Conservation (phyloP, 2,888 invertebrate genomes). For the Drosophila rellima region DNA sequence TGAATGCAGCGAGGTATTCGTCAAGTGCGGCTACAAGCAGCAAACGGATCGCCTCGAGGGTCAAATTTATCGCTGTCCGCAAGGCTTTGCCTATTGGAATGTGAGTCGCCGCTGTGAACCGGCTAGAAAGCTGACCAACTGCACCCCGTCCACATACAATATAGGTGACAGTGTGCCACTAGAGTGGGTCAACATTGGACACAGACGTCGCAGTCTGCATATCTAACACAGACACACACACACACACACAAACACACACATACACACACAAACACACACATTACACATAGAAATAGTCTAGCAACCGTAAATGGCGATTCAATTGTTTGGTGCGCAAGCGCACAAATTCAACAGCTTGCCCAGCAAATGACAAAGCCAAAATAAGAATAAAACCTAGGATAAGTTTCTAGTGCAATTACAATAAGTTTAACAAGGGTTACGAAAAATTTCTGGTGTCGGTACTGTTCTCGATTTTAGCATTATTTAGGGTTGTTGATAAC, state of each 20-base stretch:
- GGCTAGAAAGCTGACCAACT: slow-evolving; percentile 88
- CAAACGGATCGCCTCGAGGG: slow-evolving; percentile 88
- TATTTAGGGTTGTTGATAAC: not conserved
- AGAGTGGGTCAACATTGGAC: slow-evolving; percentile 85
- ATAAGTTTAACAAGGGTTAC: slow-evolving; percentile 45
- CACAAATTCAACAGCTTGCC: slow-evolving; percentile 52
- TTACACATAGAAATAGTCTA: slow-evolving; percentile 49
- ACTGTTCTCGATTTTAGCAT: slow-evolving; percentile 24
- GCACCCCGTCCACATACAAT: slow-evolving; percentile 83
- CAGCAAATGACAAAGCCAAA: slow-evolving; percentile 72
- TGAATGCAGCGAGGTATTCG: slow-evolving; percentile 90
- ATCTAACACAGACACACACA: too few relatives aligned
- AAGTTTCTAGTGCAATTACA: slow-evolving; percentile 64
- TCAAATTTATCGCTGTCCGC: slow-evolving; percentile 91
- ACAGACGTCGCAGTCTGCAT: slow-evolving; percentile 81
- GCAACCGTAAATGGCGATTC: slow-evolving; percentile 37
- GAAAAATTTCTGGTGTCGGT: slow-evolving; percentile 62
- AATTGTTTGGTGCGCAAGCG: slow-evolving; percentile 77
- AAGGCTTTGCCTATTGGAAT: slow-evolving; percentile 91
- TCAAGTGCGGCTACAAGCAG: slow-evolving; percentile 88
- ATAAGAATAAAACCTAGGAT: slow-evolving; percentile 59
- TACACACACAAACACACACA: not conserved
- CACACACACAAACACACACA: slow-evolving; percentile 2
- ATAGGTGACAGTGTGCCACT: slow-evolving; percentile 80
- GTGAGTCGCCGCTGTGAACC: slow-evolving; percentile 92